These are phyloP conservation scores for Rhamnusium bicolor DNA, from an alignment of 2,888 invertebrate species.

Conservation along the genomic window DNA sequence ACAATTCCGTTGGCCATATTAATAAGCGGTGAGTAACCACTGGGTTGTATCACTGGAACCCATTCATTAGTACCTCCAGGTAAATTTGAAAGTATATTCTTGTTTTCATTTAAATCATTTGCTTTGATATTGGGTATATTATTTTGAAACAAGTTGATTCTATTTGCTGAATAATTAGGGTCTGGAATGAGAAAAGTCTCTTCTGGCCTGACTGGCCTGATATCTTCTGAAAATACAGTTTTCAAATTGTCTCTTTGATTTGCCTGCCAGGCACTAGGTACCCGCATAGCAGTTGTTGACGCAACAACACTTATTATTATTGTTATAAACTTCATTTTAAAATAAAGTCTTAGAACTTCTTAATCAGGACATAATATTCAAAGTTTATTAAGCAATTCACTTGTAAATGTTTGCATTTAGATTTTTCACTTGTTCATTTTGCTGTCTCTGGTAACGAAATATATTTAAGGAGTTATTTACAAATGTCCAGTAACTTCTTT, in stretches of 20 bases:
- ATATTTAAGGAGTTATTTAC: neutral
- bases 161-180: neutral
- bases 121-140: neutral
- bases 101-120: neutral
- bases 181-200: neutral
- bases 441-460: neutral
- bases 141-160: neutral
- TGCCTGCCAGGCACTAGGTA: slow-evolving; percentile 49
- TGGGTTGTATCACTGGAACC: neutral
- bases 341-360: neutral
- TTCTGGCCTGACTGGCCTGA: slow-evolving; percentile 32
- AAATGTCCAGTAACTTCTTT: neutral
- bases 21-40: neutral
- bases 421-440: slow-evolving; percentile 6
- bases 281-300: slow-evolving; percentile 47
- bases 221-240: slow-evolving; percentile 13
- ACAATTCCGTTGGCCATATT: neutral
- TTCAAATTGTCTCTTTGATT: neutral
- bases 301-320: slow-evolving; percentile 49
- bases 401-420: neutral
- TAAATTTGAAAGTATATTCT: neutral
- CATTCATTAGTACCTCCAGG: neutral
- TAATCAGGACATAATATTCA: neutral
- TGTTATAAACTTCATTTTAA: slow-evolving; percentile 49
- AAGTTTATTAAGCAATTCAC: slow-evolving; percentile 7